Percentiles rank a stretch among this genome's conserved stretches.
phyloP scores from a whole-genome alignment of 2,888 invertebrate species.

The Sphaerophoria taeniata region DNA sequence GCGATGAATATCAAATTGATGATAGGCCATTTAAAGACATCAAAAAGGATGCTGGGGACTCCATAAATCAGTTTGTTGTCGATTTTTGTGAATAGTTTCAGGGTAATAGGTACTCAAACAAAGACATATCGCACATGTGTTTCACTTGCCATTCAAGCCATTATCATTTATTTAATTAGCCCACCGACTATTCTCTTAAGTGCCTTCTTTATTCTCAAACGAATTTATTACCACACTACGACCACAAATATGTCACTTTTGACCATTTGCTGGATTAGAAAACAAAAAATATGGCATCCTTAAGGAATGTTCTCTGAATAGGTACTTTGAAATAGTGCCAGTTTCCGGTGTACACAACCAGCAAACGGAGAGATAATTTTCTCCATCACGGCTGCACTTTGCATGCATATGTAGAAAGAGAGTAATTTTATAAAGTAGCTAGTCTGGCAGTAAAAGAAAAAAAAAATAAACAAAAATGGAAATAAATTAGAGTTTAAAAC shows the following conservation, averaged over 20 bases:
- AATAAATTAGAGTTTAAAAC: constrained; percentile 36
- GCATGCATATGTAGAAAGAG: background rate
- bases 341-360: background rate
- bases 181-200: constrained; percentile 44
- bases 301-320: background rate
- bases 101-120: background rate
- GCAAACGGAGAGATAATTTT: constrained; percentile 24
- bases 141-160: constrained; percentile 25
- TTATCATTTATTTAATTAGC: constrained; percentile 69
- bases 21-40: background rate
- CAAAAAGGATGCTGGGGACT: background rate
- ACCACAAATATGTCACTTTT: constrained; percentile 60
- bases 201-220: constrained; percentile 36
- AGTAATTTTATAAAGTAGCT: constrained; percentile 27
- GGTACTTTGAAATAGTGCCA: background rate
- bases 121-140: background rate
- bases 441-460: too few relatives aligned
- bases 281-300: constrained; percentile 64
- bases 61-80: constrained; percentile 4
- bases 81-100: background rate
- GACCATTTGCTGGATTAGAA: constrained; percentile 65
- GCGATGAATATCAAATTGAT: background rate
- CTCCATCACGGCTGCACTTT: background rate
- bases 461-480: constrained; percentile 9
- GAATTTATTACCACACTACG: constrained; percentile 68